Percentiles rank a stretch among this genome's conserved stretches.
phyloP scores from a whole-genome alignment of 2,888 invertebrate genomes.

The Sclerodermus sp. region DNA sequence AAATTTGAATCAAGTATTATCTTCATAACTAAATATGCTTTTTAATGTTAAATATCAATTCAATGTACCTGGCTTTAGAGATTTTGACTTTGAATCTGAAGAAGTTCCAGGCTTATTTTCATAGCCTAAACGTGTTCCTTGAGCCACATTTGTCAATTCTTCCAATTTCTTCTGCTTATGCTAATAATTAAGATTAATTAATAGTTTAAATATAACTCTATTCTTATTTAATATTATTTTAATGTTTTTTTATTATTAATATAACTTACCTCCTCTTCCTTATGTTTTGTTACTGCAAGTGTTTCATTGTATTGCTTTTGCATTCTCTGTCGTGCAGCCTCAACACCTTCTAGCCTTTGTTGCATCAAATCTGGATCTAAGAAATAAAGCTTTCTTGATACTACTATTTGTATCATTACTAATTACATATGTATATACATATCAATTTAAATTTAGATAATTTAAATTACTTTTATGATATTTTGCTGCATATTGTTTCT shows the following conservation, averaged over 20 bases:
- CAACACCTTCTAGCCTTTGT: constrained; percentile 49
- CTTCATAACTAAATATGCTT: constrained; percentile 3
- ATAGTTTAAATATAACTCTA: constrained; percentile 7
- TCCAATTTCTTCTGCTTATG: constrained; percentile 44
- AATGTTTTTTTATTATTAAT: no score
- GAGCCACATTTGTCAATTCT: constrained; percentile 31
- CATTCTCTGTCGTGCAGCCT: constrained; percentile 52
- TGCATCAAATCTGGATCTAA: constrained; percentile 57
- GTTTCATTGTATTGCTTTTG: constrained; percentile 55
- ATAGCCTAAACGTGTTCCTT: constrained; percentile 43
- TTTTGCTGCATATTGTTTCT: constrained; percentile 55
- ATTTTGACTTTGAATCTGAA: constrained; percentile 21
- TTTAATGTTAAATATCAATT: neutral
- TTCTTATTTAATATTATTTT: no score
- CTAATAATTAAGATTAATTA: constrained; percentile 23
- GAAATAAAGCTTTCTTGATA: no score
- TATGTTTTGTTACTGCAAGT: constrained; percentile 45
- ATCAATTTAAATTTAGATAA: neutral
- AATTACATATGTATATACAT: neutral
- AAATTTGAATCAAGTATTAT: constrained; percentile 7
- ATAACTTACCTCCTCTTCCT: constrained; percentile 34
- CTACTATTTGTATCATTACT: no score
- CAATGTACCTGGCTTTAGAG: constrained; percentile 22
- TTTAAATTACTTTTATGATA: constrained; percentile 57
- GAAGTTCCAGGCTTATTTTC: constrained; percentile 16